phyloP scores from a whole-genome alignment of 1,140 invertebrate genomes.

The Helicoverpa armigera region DNA sequence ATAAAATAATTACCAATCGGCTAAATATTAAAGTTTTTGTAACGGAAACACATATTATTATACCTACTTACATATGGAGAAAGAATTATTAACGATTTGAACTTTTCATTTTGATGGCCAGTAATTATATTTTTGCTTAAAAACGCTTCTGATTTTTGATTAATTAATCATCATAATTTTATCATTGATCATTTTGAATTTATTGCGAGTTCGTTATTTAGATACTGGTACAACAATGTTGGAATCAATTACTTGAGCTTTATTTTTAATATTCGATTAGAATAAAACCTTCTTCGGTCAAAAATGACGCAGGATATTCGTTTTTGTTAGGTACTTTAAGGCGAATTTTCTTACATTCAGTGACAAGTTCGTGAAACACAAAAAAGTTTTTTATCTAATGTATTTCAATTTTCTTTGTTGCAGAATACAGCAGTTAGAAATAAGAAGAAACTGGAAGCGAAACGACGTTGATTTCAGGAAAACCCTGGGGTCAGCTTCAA shows the following conservation, averaged over 20 bases:
- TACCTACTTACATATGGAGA: not conserved
- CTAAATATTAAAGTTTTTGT: conserved; percentile 4
- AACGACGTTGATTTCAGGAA: too few species aligned
- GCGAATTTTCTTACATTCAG: too few species aligned
- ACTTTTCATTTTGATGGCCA: conserved; percentile 34
- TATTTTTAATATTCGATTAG: not conserved
- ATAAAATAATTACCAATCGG: conserved; percentile 24
- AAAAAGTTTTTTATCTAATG: too few species aligned
- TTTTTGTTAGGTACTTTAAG: too few species aligned
- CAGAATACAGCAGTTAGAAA: too few species aligned
- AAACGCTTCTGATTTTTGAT: conserved; percentile 41
- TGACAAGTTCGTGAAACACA: too few species aligned
- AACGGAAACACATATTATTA: not conserved
- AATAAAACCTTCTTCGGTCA: too few species aligned
- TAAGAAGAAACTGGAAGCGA: too few species aligned
- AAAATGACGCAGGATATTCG: too few species aligned
- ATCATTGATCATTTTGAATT: conserved; percentile 44
- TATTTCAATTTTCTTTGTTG: too few species aligned
- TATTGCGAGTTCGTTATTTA: conserved; percentile 23
- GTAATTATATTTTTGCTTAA: conserved; percentile 38
- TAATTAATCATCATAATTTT: conserved; percentile 10
- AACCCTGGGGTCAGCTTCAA: too few species aligned
- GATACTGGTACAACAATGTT: conserved; percentile 7
- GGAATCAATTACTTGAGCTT: conserved; percentile 8
- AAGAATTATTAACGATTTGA: conserved; percentile 38